phyloP scores from a whole-genome alignment of 2,888 invertebrate genomes.

The Trissonchulus latispiculum region DNA sequence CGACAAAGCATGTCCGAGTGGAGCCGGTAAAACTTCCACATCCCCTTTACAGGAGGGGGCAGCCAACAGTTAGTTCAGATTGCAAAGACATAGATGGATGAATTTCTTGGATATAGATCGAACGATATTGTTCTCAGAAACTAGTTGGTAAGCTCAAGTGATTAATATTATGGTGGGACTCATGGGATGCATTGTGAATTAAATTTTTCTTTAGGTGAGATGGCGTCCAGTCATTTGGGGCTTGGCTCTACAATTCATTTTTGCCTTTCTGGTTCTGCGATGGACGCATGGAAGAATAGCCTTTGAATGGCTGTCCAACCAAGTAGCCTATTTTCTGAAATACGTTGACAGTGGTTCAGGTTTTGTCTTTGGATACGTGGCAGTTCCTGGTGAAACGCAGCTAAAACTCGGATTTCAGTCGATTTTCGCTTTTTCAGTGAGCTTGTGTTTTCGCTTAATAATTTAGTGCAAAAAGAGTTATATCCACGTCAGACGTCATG shows the following conservation, averaged over 20 bases:
- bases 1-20: no score
- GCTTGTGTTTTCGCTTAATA: conserved; percentile 36
- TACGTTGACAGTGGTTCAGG: conserved; percentile 67
- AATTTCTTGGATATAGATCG: no score
- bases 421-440: conserved; percentile 75
- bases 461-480: no score
- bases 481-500: no score
- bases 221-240: conserved; percentile 71
- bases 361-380: conserved; percentile 64
- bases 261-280: conserved; percentile 72
- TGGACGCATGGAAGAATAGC: conserved; percentile 67
- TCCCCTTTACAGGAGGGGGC: no score
- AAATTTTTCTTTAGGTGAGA: conserved; percentile 42
- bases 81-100: no score
- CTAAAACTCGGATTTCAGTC: conserved; percentile 44
- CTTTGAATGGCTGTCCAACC: conserved; percentile 58
- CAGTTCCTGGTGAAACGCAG: conserved; percentile 34
- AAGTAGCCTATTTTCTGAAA: conserved; percentile 64
- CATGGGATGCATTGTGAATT: no score
- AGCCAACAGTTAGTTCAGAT: no score
- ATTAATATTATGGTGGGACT: no score
- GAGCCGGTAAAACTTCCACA: no score
- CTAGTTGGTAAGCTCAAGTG: no score
- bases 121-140: no score
- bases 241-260: conserved; percentile 66